Base-by-base conservation (phyloP, 2,888 invertebrate genomes). In the Calameuta pallipes region DNA sequence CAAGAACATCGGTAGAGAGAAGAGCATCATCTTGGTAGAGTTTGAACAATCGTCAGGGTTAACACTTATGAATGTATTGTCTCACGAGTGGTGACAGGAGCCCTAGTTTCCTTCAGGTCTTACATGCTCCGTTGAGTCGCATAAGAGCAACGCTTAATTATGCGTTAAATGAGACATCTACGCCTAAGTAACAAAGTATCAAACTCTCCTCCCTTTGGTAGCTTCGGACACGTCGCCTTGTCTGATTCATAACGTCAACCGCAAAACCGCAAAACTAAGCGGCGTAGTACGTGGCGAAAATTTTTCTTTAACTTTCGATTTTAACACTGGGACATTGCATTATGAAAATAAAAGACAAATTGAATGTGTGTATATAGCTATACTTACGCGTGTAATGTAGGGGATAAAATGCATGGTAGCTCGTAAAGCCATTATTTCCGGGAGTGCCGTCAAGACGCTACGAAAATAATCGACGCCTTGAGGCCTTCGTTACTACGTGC, bases 121-220 rank as follows among this genome's bases (percentile, higher is more conserved):
- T 82, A 81, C 80, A 82, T 82, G 82, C 83, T 83, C 79, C 81
- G 82, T 82, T 83, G 79, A 80, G 77, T 82, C 79, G 80, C 78
- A 80, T 80, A 83, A 81, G 82, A 82, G 80, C 79, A 80, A 77
- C 83, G 82, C 82, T 86, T 85, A 85, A 86, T 85, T 87, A 85
- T 83, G 83, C 80, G 83, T 79, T 80, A 85, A 87, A 87, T 83
- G 85, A 85, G 85, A 83, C 84, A 85, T 85, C 83, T 74, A 80
- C 78, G 80, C 80, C 71, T 71, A 74, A 69, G 77, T 78, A 76
- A 79, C 78, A 71, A 74, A 81, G 76, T 77, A 81, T 73, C 81
- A 81, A 80, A 82, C 80, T 80, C 83, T 76, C 56, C 23, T 23
- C 23, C 35, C 70, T 34, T 76, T 75, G 9, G 69, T 69, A 71